phyloP scores from a whole-genome alignment of 2,113 vertebrate genomes.

The Myxocyprinus asiaticus region DNA sequence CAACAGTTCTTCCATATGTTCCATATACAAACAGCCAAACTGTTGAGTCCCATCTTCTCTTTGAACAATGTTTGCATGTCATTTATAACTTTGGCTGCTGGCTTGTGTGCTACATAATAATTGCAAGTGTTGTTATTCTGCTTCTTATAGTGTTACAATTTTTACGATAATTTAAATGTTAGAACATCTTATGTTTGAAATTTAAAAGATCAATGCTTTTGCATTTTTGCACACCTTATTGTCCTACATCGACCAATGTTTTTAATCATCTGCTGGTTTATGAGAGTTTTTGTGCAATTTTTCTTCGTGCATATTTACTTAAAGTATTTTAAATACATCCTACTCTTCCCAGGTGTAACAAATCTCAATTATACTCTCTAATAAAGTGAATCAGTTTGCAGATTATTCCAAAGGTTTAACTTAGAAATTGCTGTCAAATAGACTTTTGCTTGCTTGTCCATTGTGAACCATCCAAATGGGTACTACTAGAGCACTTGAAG shows the following conservation, averaged over 20 bases:
- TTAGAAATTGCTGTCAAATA: constrained; percentile 35
- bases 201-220: too few relatives aligned
- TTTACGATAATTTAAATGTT: not conserved
- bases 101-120: constrained; percentile 43
- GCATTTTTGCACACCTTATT: too few relatives aligned
- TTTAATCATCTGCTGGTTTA: too few relatives aligned
- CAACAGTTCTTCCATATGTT: constrained; percentile 72
- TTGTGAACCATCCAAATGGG: not conserved
- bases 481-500: constrained; percentile 2
- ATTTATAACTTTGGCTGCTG: constrained; percentile 63
- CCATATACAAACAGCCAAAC: constrained; percentile 71
- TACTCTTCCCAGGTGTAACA: not conserved
- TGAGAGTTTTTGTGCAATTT: too few relatives aligned
- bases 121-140: constrained; percentile 6
- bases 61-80: constrained; percentile 74
- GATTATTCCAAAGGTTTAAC: not conserved
- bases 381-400: too few relatives aligned
- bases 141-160: constrained; percentile 51
- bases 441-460: constrained; percentile 28
- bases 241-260: too few relatives aligned
- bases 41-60: constrained; percentile 62
- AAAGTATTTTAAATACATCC: not conserved
- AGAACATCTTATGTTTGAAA: not conserved
- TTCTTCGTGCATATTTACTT: not conserved
- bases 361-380: too few relatives aligned